Conservation (phyloP, 2,113 vertebrate genomes). For the Paramormyrops kingsleyae region DNA sequence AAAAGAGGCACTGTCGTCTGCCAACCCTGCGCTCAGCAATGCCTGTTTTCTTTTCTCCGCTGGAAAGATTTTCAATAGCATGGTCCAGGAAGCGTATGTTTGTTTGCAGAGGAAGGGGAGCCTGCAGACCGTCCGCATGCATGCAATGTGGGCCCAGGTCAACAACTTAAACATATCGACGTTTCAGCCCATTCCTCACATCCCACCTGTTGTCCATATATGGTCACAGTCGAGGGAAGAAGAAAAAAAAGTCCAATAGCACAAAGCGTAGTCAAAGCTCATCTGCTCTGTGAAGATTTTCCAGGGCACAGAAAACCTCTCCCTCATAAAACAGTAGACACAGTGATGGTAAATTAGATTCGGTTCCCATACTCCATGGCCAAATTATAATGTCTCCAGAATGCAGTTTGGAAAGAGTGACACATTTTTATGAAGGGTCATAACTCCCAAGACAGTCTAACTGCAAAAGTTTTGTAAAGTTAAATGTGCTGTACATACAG, state of each 20-base stretch:
- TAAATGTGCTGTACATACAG: neutral
- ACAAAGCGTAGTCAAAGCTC: neutral
- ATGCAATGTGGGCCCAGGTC: slow-evolving; percentile 1
- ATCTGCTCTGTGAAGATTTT: neutral
- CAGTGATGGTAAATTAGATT: neutral
- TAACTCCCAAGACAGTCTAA: neutral
- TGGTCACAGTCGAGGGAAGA: neutral
- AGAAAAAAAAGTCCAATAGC: neutral
- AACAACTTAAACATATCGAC: slow-evolving; percentile 1
- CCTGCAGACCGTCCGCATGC: neutral
- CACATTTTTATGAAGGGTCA: neutral
- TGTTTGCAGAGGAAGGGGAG: slow-evolving; percentile 4
- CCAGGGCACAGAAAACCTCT: neutral
- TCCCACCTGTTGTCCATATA: slow-evolving; percentile 13
- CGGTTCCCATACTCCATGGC: neutral
- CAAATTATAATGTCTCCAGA: neutral
- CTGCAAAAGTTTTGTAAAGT: neutral
- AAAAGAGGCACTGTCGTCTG: neutral
- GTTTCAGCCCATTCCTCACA: neutral
- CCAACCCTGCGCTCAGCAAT: neutral
- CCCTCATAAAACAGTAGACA: neutral
- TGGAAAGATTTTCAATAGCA: slow-evolving; percentile 6
- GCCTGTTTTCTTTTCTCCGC: slow-evolving; percentile 7
- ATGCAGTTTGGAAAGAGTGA: neutral
- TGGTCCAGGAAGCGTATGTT: slow-evolving; percentile 8